A percentile compares a stretch with the other conserved stretches of the same genome.
Conservation (phyloP, 2,797 vertebrate genomes). For the Chiloscyllium punctatum region DNA sequence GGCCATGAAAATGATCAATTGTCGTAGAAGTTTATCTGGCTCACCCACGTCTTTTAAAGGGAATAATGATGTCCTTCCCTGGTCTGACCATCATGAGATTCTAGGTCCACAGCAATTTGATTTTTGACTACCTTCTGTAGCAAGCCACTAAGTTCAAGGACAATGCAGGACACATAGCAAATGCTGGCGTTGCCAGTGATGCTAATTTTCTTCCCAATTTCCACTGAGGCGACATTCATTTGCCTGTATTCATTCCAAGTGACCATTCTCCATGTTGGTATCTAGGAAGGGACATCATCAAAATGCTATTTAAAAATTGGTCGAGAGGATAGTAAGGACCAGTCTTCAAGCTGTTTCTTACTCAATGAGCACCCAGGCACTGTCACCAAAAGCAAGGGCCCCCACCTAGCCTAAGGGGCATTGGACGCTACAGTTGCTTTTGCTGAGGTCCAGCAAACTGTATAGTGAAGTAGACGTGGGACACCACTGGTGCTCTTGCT, state of each 20-base stretch:
- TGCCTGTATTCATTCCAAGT: not conserved
- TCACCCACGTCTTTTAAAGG: too few relatives aligned
- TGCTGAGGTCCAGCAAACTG: not conserved
- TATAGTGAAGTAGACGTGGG: not conserved
- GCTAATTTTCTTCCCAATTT: not conserved
- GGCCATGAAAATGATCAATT: too few relatives aligned
- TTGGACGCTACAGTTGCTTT: not conserved
- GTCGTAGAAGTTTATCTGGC: too few relatives aligned
- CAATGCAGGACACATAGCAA: too few relatives aligned
- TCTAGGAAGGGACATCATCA: not conserved
- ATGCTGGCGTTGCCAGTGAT: too few relatives aligned
- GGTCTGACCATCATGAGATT: too few relatives aligned
- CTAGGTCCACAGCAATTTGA: too few relatives aligned
- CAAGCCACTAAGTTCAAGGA: too few relatives aligned
- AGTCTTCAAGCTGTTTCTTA: not conserved
- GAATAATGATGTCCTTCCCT: too few relatives aligned
- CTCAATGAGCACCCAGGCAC: not conserved
- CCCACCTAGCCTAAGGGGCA: not conserved
- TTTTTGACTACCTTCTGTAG: too few relatives aligned
- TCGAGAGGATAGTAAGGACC: too few relatives aligned
- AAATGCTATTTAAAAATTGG: not conserved
- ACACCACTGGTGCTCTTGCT: too few relatives aligned
- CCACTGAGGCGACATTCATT: not conserved
- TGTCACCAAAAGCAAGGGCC: not conserved
- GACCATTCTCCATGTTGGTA: not conserved